phyloP scores from a whole-genome alignment of 2,113 vertebrate species.

The Gobius niger region DNA sequence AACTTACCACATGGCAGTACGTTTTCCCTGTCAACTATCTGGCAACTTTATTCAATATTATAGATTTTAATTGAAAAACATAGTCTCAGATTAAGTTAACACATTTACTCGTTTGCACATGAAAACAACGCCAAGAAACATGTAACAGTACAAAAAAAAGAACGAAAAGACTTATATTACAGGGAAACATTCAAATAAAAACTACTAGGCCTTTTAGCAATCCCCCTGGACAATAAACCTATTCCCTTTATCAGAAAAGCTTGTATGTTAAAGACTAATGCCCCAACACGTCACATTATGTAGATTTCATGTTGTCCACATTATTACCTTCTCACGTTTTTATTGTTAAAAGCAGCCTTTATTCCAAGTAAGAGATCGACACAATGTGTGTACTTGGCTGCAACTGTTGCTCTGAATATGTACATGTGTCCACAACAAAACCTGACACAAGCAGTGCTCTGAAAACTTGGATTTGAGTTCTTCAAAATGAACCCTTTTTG shows the following conservation, averaged over 20 bases:
- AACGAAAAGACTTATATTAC: not conserved
- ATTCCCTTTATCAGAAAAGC: slow-evolving; percentile 67
- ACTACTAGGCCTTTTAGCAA: slow-evolving; percentile 19
- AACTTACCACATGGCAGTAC: too few species aligned
- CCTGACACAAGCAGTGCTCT: slow-evolving; percentile 20
- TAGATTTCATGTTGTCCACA: slow-evolving; percentile 18
- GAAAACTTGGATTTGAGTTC: slow-evolving; percentile 1
- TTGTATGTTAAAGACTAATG: slow-evolving; percentile 26
- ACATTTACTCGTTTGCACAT: slow-evolving; percentile 38
- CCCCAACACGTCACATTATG: slow-evolving; percentile 22
- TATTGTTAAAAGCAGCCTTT: slow-evolving; percentile 4
- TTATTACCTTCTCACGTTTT: slow-evolving; percentile 31
- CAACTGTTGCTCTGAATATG: slow-evolving; percentile 4
- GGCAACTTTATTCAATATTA: slow-evolving; percentile 40
- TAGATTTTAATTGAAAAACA: slow-evolving; percentile 59
- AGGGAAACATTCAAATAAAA: slow-evolving; percentile 4
- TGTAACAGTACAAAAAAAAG: not conserved
- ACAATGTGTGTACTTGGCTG: slow-evolving; percentile 1
- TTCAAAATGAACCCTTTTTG: not conserved
- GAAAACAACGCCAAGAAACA: slow-evolving; percentile 13
- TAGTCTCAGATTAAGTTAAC: slow-evolving; percentile 70
- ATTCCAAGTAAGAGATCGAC: not conserved
- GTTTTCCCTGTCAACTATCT: too few species aligned
- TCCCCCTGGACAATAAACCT: slow-evolving; percentile 15
- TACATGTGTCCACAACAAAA: slow-evolving; percentile 8